phyloP scores from a whole-genome alignment of 2,797 vertebrate genomes.

The Aulostomus chinensis region DNA sequence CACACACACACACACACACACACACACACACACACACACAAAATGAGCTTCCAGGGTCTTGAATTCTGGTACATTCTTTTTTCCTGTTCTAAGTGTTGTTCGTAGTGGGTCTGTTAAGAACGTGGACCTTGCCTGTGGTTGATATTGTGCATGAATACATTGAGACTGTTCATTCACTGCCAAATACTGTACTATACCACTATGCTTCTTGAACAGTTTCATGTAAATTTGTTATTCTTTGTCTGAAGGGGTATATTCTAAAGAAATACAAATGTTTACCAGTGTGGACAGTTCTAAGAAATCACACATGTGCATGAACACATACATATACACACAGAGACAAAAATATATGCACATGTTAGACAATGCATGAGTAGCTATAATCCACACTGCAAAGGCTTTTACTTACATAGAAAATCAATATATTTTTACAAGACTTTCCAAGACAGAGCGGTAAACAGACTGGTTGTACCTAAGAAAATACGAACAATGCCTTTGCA shows the following conservation, averaged over 20 bases:
- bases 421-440: slow-evolving; percentile 80
- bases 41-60: slow-evolving; percentile 66
- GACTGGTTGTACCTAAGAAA: slow-evolving; percentile 54
- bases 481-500: slow-evolving; percentile 71
- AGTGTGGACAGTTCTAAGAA: slow-evolving; percentile 50
- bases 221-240: slow-evolving; percentile 68
- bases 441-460: slow-evolving; percentile 56
- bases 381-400: slow-evolving; percentile 57
- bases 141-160: slow-evolving; percentile 78
- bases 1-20: slow-evolving; percentile 21
- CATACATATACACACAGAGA: slow-evolving; percentile 15
- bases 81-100: slow-evolving; percentile 77
- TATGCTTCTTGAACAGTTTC: slow-evolving; percentile 71
- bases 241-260: slow-evolving; percentile 46
- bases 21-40: slow-evolving; percentile 15
- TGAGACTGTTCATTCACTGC: slow-evolving; percentile 80
- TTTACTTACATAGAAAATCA: slow-evolving; percentile 61
- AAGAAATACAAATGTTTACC: slow-evolving; percentile 25
- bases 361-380: slow-evolving; percentile 64
- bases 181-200: slow-evolving; percentile 78
- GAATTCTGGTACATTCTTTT: slow-evolving; percentile 65
- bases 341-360: slow-evolving; percentile 38
- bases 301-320: slow-evolving; percentile 9
- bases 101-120: slow-evolving; percentile 73
- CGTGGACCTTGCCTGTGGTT: slow-evolving; percentile 76